Percentiles rank a stretch among this genome's conserved stretches.
Evolutionary conservation across 2,113 vertebrate species (phyloP).

Genomic region (Tringa solitaria): DNA sequence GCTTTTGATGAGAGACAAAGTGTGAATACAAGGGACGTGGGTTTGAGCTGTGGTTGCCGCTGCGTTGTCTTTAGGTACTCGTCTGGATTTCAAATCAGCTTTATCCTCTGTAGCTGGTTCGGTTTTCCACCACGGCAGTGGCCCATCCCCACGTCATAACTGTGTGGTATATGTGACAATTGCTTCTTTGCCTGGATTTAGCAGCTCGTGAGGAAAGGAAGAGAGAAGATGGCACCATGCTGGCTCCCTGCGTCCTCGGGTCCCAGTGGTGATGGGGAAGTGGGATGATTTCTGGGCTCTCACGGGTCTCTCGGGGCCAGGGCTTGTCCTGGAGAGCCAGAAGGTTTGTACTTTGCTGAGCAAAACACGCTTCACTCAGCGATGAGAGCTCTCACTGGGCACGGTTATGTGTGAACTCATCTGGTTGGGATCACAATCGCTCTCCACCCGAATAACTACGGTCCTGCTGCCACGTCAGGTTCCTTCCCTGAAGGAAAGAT

Average conservation of each 20-base stretch:
- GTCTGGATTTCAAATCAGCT: not conserved
- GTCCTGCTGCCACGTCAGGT: not conserved
- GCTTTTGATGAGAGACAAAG: not conserved
- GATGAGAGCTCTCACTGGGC: fast-evolving
- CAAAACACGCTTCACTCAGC: fast-evolving
- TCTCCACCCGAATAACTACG: not conserved
- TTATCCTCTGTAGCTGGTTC: not conserved
- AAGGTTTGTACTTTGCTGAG: not conserved
- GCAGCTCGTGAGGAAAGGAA: not conserved
- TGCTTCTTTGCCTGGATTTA: not conserved
- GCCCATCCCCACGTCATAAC: fast-evolving
- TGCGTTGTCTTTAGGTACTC: not conserved
- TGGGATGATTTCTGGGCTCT: not conserved
- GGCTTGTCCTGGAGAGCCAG: not conserved
- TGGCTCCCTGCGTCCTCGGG: fast-evolving
- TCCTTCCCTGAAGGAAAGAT: not conserved
- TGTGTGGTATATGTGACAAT: fast-evolving
- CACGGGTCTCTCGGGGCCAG: fast-evolving
- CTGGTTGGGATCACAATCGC: not conserved
- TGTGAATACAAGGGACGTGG: fast-evolving
- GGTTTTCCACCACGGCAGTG: not conserved
- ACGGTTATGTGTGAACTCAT: fast-evolving
- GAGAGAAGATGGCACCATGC: not conserved
- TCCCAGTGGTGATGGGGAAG: not conserved
- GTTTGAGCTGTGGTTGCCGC: not conserved